phyloP scores from a whole-genome alignment of 2,113 vertebrate species.

The Microtus richardsoni region DNA sequence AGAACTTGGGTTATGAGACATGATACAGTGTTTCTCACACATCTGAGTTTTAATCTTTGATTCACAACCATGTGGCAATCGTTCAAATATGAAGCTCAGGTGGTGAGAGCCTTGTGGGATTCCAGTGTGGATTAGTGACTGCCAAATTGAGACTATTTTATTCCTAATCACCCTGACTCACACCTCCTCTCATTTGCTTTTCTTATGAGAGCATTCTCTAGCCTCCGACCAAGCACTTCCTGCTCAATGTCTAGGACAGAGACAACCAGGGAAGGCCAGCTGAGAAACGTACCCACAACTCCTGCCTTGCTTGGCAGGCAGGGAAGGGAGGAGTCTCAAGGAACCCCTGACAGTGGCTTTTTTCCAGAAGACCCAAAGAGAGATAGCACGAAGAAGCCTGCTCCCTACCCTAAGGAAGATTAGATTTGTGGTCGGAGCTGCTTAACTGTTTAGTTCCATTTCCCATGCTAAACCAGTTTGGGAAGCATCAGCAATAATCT shows the following conservation, averaged over 20 bases:
- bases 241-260: background rate
- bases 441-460: conserved; percentile 47
- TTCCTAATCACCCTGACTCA: background rate
- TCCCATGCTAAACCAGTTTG: conserved; percentile 34
- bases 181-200: background rate
- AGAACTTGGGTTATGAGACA: background rate
- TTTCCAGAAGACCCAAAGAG: background rate
- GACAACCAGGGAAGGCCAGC: background rate
- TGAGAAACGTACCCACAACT: background rate
- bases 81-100: background rate
- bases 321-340: background rate
- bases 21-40: background rate
- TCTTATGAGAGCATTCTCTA: conserved; percentile 1
- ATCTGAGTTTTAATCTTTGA: background rate
- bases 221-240: background rate
- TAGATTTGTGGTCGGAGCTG: conserved; percentile 24
- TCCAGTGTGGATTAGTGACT: background rate
- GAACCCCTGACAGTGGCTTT: background rate
- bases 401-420: background rate
- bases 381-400: background rate
- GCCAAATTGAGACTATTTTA: background rate
- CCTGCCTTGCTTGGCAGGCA: background rate
- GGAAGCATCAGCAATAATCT: background rate
- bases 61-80: background rate
- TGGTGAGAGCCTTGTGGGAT: fast-evolving